Evolutionary conservation across 64 coral and sea anemone species (phyloP).

Genomic region (Montipora foliosa): DNA sequence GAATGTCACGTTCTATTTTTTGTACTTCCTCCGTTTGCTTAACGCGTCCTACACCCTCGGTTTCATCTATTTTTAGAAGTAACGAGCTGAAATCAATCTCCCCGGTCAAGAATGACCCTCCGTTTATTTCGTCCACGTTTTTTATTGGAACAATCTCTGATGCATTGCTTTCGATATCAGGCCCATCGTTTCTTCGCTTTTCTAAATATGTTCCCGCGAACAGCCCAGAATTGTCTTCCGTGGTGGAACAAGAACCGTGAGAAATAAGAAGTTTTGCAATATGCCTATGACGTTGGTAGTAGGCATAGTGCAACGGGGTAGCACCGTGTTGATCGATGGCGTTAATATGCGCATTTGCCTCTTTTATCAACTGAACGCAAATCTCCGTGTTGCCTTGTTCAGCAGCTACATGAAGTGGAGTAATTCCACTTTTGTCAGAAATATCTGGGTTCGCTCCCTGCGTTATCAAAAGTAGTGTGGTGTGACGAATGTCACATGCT

Average conservation of each 20-base stretch:
- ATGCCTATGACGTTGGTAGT: not conserved
- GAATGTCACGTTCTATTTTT: conserved; percentile 55
- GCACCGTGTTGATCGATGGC: conserved; percentile 47
- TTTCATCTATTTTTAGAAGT: conserved; percentile 48
- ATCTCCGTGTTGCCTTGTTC: conserved; percentile 55
- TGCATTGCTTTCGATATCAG: not conserved
- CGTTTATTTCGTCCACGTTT: not conserved
- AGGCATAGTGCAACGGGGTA: conserved; percentile 57
- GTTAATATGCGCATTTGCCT: conserved; percentile 33
- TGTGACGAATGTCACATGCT: not conserved
- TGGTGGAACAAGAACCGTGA: conserved; percentile 5
- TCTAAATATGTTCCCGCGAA: not conserved
- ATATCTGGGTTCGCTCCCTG: conserved; percentile 23
- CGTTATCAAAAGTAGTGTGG: conserved; percentile 38
- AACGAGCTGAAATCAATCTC: not conserved
- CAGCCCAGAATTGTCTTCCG: conserved; percentile 19
- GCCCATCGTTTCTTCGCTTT: not conserved
- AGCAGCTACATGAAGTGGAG: conserved; percentile 62
- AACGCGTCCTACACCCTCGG: conserved; percentile 53
- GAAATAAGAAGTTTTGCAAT: conserved; percentile 17
- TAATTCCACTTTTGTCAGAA: conserved; percentile 69
- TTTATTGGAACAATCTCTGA: not conserved
- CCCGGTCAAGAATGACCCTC: not conserved
- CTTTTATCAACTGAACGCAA: conserved; percentile 43
- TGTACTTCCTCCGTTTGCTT: conserved; percentile 48